Conservation (phyloP, 2,888 invertebrate genomes). For the Zele albiditarsus region DNA sequence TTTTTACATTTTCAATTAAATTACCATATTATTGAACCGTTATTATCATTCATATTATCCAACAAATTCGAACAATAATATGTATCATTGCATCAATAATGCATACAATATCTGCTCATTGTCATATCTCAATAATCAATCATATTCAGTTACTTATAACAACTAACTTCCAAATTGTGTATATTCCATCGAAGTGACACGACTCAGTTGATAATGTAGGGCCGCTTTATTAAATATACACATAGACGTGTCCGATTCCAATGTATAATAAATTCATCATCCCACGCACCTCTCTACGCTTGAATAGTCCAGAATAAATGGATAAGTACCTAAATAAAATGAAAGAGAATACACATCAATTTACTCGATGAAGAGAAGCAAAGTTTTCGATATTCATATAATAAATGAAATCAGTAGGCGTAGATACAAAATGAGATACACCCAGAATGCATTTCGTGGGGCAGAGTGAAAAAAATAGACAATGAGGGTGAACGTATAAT, state of each 20-base stretch:
- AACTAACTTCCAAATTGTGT: not conserved
- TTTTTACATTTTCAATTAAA: no score
- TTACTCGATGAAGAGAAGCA: no score
- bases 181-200: not conserved
- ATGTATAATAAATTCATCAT: no score
- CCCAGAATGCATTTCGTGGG: conserved; percentile 28
- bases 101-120: no score
- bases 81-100: no score
- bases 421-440: conserved; percentile 21
- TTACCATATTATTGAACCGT: no score
- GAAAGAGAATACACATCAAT: no score
- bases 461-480: not conserved
- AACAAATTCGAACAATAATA: no score
- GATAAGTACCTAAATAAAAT: no score
- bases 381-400: conserved; percentile 3
- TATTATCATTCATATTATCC: no score
- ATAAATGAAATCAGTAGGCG: conserved; percentile 42
- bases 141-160: not conserved
- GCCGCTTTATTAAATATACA: not conserved
- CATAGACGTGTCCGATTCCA: not conserved
- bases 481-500: conserved; percentile 9
- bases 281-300: no score
- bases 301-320: no score
- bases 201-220: conserved; percentile 12
- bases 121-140: not conserved